Conservation (phyloP, 2,113 vertebrate species). For the Poeciliopsis turrubarensis region DNA sequence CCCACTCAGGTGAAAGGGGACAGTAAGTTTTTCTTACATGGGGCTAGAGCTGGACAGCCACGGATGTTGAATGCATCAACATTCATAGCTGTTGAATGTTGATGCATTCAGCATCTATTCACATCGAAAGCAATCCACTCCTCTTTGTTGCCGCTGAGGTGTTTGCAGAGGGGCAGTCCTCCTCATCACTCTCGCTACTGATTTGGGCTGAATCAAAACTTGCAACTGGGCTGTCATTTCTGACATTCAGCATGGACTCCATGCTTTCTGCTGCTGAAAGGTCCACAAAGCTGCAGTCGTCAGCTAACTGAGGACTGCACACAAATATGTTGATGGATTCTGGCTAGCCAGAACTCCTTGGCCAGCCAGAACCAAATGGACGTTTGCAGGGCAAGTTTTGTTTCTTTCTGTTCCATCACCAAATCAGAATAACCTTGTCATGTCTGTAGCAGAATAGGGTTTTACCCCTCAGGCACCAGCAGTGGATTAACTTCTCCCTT, state of each 20-base stretch:
- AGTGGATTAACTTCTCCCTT: background rate
- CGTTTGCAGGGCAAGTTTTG: background rate
- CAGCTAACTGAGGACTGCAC: background rate
- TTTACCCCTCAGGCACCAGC: background rate
- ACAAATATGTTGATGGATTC: background rate
- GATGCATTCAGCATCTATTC: background rate
- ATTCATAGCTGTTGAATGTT: no score
- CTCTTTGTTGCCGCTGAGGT: background rate
- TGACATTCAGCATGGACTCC: background rate
- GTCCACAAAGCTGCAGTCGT: background rate
- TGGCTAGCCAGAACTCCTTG: background rate
- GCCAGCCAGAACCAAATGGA: background rate
- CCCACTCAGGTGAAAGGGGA: background rate
- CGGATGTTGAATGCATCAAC: no score
- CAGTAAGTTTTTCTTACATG: background rate
- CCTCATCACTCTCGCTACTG: background rate
- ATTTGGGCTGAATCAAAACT: background rate
- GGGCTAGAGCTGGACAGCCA: background rate
- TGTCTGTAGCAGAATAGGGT: background rate
- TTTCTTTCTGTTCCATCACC: background rate
- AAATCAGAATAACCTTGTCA: background rate
- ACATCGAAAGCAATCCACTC: background rate
- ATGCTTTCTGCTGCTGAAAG: background rate
- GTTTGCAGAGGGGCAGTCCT: background rate
- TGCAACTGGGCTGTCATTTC: background rate